A percentile compares a stretch with the other conserved stretches of the same genome.
These are phyloP conservation scores for Parnassius mnemosyne DNA, from an alignment of 2,888 invertebrate species.

Conservation along the genomic window DNA sequence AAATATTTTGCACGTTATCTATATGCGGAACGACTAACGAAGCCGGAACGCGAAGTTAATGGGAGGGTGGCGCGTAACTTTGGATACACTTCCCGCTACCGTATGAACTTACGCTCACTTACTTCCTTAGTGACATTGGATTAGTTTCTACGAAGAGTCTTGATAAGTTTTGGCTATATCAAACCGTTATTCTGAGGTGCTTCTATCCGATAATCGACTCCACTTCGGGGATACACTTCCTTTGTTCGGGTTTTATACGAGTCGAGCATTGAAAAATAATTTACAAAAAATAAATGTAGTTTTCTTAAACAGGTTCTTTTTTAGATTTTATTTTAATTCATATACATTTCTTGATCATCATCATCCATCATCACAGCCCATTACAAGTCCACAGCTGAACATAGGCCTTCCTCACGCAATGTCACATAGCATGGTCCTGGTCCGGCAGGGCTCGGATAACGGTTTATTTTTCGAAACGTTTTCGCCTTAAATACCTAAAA, in stretches of 20 bases:
- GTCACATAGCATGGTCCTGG: no score
- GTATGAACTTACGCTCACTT: conserved; percentile 48
- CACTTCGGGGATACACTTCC: background rate
- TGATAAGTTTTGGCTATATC: conserved; percentile 40
- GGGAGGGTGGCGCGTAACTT: conserved; percentile 32
- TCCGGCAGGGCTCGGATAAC: no score
- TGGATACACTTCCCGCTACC: conserved; percentile 40
- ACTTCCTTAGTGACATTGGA: conserved; percentile 46
- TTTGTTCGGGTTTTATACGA: conserved; percentile 3
- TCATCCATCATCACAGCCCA: no score
- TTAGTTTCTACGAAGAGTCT: conserved; percentile 40
- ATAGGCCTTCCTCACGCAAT: no score
- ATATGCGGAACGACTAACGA: conserved; percentile 37
- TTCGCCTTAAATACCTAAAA: no score
- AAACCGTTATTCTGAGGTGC: conserved; percentile 31
- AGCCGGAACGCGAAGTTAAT: conserved; percentile 20
- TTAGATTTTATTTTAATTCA: no score
- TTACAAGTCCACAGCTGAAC: no score
- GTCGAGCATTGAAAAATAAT: background rate
- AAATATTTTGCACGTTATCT: conserved; percentile 37
- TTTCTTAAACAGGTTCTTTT: background rate
- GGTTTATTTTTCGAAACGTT: no score
- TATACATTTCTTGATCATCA: no score
- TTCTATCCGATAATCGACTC: conserved; percentile 11
- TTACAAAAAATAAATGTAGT: background rate